Percentiles rank a stretch among this genome's conserved stretches.
These are phyloP conservation scores for Agapostemon virescens DNA, from an alignment of 2,888 invertebrate species.

Conservation along the genomic window DNA sequence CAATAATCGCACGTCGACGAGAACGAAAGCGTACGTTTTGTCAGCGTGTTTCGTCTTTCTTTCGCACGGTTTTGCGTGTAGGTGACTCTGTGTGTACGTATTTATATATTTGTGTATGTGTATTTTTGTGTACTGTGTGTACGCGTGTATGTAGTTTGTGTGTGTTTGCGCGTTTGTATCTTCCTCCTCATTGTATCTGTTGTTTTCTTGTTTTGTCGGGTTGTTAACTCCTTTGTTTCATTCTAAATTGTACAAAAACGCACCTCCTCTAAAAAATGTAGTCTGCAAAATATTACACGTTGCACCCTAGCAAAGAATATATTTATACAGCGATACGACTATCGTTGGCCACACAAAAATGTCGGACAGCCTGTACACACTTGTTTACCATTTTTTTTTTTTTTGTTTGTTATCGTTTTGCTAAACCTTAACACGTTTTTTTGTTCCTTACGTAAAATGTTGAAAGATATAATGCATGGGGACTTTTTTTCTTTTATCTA, in stretches of 20 bases:
- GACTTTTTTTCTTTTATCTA: conserved; percentile 66
- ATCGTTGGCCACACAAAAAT: conserved; percentile 73
- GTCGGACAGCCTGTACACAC: conserved; percentile 77
- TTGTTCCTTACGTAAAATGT: conserved; percentile 69
- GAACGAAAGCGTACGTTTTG: conserved; percentile 1
- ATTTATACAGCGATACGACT: conserved; percentile 63
- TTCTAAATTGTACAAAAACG: conserved; percentile 47
- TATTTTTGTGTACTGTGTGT: too few species aligned
- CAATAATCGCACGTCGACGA: conserved; percentile 2
- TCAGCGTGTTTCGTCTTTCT: conserved; percentile 1
- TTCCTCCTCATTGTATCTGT: not conserved
- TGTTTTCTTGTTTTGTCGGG: conserved; percentile 8
- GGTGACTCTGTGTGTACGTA: not conserved
- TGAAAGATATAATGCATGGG: conserved; percentile 75
- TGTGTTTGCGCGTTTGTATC: too few species aligned
- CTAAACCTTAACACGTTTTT: conserved; percentile 69
- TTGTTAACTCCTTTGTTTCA: not conserved
- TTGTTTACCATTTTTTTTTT: conserved; percentile 29
- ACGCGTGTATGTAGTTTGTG: too few species aligned
- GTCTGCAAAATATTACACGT: conserved; percentile 57
- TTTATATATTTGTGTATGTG: not conserved
- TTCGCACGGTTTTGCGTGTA: conserved; percentile 1
- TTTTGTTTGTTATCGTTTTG: conserved; percentile 26
- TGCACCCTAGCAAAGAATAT: conserved; percentile 45
- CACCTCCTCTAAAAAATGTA: conserved; percentile 45